Evolutionary conservation across 2,113 vertebrate genomes (phyloP), one percentile per base, ranked within the genome.

Genomic region (Trachemys scripta): DNA sequence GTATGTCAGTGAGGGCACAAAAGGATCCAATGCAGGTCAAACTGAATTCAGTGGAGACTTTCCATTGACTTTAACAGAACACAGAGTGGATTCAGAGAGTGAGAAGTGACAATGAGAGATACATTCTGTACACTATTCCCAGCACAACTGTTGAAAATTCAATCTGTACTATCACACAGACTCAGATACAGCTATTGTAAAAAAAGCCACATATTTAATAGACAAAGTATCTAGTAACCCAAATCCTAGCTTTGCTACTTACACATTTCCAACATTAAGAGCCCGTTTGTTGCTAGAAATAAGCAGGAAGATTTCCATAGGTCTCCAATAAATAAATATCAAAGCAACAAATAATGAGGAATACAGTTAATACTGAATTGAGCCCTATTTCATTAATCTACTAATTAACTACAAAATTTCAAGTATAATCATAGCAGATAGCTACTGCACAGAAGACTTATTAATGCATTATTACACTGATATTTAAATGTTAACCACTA

Each of bases 401-500:
- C 62, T 53, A 88, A 8, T 89, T 79, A 75, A 57, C 59, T 22
- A 86, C 57, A 89, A 87, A 87, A 91, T 93, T 92, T 93, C 88
- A 87, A 51, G 78, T 82, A 25, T 90, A 95, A 97, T 87, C 87
- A 85, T 4, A 92, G 87, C 92, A 85, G 95, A 97, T 94, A 97
- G 91, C 25, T 95, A 87, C 27, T 81, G 97, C 47, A 12, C 93
- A 91, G 35, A 96, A 96, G 84, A 98, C 97, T 98, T 97, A 96
- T 96, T 93, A 97, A 97, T 94, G 93, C 65, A 92, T 96, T 96
- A 96, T 97, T 96, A 97, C 95, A 96, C 90, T 92, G 97, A 97
- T 98, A 98, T 98, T 98, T 98, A 98, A 98, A 98, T 98, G 97
- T 96, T 97, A 98, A 94, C 96, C 24, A 51, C 98, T 98, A 98